Percentiles rank a stretch among this genome's conserved stretches.
Conservation (phyloP, 2,888 invertebrate genomes). For the Synergus laeviventris region DNA sequence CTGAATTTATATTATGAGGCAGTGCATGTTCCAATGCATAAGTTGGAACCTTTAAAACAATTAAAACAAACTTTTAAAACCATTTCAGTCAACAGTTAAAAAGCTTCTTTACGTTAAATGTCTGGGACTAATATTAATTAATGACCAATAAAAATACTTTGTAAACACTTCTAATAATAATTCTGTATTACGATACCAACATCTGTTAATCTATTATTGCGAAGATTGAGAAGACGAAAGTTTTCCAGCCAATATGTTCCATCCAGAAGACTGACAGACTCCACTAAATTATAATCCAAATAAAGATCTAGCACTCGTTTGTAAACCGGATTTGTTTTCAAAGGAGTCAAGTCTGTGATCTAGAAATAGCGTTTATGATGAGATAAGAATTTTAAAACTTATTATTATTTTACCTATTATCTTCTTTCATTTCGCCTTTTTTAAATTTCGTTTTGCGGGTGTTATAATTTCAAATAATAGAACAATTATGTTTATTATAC, state of each 20-base stretch:
- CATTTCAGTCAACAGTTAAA: too few species aligned
- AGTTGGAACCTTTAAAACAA: conserved; percentile 81
- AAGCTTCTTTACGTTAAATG: too few species aligned
- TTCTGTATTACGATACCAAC: conserved; percentile 74
- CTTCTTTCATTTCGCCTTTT: background rate
- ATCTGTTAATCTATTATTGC: conserved; percentile 84
- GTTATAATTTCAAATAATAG: too few species aligned
- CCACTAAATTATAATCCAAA: conserved; percentile 86
- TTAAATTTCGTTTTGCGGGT: too few species aligned
- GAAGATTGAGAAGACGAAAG: conserved; percentile 87
- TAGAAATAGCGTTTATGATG: conserved; percentile 64
- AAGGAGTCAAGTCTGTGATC: conserved; percentile 81
- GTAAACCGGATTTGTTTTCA: conserved; percentile 83
- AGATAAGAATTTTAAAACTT: conserved; percentile 35
- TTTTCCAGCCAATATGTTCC: conserved; percentile 87
- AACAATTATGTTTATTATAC: too few species aligned
- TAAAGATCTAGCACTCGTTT: conserved; percentile 84
- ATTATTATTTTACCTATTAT: conserved; percentile 9
- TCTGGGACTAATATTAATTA: background rate
- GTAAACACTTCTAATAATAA: conserved; percentile 37
- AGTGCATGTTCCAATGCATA: conserved; percentile 89
- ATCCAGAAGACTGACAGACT: conserved; percentile 83
- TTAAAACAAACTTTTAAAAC: background rate
- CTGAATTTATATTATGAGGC: conserved; percentile 83
- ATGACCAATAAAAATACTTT: background rate